A percentile compares a stretch with the other conserved stretches of the same genome.
These are phyloP conservation scores for Hesperia comma DNA, from an alignment of 2,888 invertebrate species.

Conservation along the genomic window DNA sequence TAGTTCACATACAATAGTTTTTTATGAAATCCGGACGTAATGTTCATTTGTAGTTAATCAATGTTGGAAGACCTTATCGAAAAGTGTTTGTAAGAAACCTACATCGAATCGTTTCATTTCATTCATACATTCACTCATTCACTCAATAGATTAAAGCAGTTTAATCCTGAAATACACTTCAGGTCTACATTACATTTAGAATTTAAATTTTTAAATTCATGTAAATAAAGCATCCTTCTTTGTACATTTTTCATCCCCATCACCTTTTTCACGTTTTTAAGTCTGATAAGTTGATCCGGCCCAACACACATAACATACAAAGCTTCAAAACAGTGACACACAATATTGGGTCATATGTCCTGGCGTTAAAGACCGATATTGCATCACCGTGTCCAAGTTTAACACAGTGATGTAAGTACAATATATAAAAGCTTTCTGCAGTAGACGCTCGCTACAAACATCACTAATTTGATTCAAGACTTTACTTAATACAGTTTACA, in stretches of 20 bases:
- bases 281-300: not conserved
- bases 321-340: not conserved
- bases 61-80: too few relatives aligned
- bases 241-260: not conserved
- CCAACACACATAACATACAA: not conserved
- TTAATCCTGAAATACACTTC: too few relatives aligned
- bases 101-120: too few relatives aligned
- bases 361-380: not conserved
- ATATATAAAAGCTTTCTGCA: conserved; percentile 27
- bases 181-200: too few relatives aligned
- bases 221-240: not conserved
- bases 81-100: too few relatives aligned
- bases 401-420: not conserved
- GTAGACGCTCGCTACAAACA: conserved; percentile 38
- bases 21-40: too few relatives aligned
- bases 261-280: not conserved
- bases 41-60: too few relatives aligned
- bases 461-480: conserved; percentile 40
- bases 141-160: too few relatives aligned
- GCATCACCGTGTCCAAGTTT: not conserved
- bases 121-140: too few relatives aligned
- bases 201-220: too few relatives aligned
- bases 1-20: too few relatives aligned
- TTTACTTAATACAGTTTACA: conserved; percentile 30
- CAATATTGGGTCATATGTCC: not conserved